These are phyloP conservation scores for Ramphastos sulfuratus DNA, from an alignment of 2,113 vertebrate genomes.

Conservation along the genomic window DNA sequence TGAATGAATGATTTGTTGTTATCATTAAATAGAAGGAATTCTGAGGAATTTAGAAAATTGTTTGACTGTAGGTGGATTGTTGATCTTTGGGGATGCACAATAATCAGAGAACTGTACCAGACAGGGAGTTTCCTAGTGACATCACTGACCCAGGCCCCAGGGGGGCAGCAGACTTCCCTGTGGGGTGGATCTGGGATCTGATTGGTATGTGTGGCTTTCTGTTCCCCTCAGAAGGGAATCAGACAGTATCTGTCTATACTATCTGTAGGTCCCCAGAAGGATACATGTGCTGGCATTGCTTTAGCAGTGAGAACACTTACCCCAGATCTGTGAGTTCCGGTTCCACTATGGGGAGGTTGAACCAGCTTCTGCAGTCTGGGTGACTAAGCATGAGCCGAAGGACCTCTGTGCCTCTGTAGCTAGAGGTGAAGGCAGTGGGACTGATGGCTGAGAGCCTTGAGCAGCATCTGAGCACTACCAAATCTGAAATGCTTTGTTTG, in stretches of 20 bases:
- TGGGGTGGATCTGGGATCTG: too few species aligned
- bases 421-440: neutral
- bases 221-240: too few species aligned
- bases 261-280: neutral
- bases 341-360: neutral
- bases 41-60: neutral
- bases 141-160: too few species aligned
- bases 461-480: neutral
- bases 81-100: neutral
- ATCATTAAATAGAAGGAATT: neutral
- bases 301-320: neutral
- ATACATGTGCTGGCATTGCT: fast-evolving
- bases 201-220: too few species aligned
- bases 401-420: neutral
- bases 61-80: neutral
- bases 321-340: neutral
- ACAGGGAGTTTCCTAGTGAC: too few species aligned
- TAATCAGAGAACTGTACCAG: too few species aligned
- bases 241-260: too few species aligned
- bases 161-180: too few species aligned
- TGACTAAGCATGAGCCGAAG: neutral
- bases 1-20: neutral
- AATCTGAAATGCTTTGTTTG: neutral
- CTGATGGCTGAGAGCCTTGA: too few species aligned
- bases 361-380: fast-evolving